A percentile compares a stretch with the other conserved stretches of the same genome.
These are phyloP conservation scores for Platichthys flesus DNA, from an alignment of 2,113 vertebrate genomes.

Conservation along the genomic window DNA sequence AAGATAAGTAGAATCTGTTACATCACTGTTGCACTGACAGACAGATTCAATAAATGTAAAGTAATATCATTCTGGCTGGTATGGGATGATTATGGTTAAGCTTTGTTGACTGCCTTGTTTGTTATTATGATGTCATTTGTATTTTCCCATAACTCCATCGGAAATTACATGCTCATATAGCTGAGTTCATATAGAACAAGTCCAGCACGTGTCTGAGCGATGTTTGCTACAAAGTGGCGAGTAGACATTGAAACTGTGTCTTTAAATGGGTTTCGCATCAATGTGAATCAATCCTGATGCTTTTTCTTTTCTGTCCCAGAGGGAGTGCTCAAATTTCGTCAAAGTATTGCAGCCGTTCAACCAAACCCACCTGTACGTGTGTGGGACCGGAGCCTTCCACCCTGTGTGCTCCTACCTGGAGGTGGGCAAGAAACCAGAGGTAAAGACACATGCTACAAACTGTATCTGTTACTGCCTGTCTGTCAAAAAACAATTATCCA, in stretches of 20 bases:
- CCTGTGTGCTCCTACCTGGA: slow-evolving; percentile 95
- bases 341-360: slow-evolving; percentile 94
- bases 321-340: slow-evolving; percentile 97
- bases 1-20: too few species aligned
- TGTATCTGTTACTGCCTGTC: neutral
- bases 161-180: too few species aligned
- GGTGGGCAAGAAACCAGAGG: slow-evolving; percentile 94
- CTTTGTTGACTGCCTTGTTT: too few species aligned
- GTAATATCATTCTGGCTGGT: too few species aligned
- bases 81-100: too few species aligned
- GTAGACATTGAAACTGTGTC: neutral
- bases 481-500: neutral
- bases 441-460: slow-evolving; percentile 60
- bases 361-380: slow-evolving; percentile 94
- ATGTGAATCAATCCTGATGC: neutral
- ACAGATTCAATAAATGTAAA: too few species aligned
- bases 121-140: too few species aligned
- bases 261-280: neutral
- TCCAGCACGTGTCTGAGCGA: too few species aligned
- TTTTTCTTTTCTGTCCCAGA: slow-evolving; percentile 78
- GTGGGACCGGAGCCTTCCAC: slow-evolving; percentile 97
- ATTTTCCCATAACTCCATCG: too few species aligned
- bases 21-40: too few species aligned
- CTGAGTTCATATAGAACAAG: too few species aligned
- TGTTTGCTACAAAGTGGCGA: too few species aligned